A percentile compares a stretch with the other conserved stretches of the same genome.
phyloP scores from a whole-genome alignment of 2,888 invertebrate species.

The Aradus depressus region DNA sequence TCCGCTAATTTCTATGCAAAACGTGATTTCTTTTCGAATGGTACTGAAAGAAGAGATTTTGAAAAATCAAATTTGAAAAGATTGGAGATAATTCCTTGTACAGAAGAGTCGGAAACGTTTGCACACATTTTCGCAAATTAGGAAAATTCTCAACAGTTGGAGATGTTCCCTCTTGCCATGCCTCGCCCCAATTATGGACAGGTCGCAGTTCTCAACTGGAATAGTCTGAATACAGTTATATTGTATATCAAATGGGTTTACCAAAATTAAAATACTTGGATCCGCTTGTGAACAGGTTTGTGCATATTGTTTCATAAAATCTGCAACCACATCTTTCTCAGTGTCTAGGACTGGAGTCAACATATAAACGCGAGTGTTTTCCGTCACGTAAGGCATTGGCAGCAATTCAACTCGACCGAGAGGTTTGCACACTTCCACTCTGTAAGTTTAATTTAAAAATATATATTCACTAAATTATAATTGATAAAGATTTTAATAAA shows the following conservation, averaged over 20 bases:
- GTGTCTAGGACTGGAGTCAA: constrained; percentile 56
- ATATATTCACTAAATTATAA: too few species aligned
- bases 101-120: too few species aligned
- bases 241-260: constrained; percentile 36
- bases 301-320: constrained; percentile 63
- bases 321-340: constrained; percentile 45
- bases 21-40: too few species aligned
- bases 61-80: too few species aligned
- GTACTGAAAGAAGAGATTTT: too few species aligned
- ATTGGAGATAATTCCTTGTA: too few species aligned
- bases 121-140: too few species aligned
- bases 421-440: constrained; percentile 71
- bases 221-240: constrained; percentile 21
- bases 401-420: constrained; percentile 80
- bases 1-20: too few species aligned
- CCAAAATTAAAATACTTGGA: constrained; percentile 65
- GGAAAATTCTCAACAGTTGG: too few species aligned
- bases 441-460: constrained; percentile 34
- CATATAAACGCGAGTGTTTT: constrained; percentile 70
- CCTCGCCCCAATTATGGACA: too few species aligned
- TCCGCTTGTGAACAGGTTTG: constrained; percentile 61
- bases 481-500: too few species aligned
- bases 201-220: constrained; percentile 13
- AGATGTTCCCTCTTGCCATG: too few species aligned
- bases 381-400: constrained; percentile 90